These are phyloP conservation scores for Aphaenogaster rudis DNA, from an alignment of 1,140 invertebrate genomes.

Conservation along the genomic window DNA sequence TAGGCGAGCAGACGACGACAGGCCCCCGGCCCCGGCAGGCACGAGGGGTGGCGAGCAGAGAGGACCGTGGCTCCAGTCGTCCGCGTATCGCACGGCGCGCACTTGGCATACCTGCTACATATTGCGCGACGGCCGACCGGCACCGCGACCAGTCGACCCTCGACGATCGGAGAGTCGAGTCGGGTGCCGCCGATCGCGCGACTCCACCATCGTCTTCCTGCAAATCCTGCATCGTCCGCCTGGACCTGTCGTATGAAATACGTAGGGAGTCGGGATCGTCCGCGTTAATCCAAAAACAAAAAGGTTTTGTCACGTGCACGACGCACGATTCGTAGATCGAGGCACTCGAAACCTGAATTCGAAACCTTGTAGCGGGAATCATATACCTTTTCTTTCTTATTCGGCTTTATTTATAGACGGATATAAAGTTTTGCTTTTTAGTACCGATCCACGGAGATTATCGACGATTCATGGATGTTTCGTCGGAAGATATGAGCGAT, in stretches of 20 bases:
- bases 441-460: not conserved
- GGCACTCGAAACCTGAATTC: not conserved
- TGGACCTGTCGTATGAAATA: not conserved
- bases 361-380: not conserved
- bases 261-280: not conserved
- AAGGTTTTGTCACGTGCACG: not conserved
- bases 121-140: conserved; percentile 61
- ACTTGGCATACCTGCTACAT: conserved; percentile 60
- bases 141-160: conserved; percentile 69
- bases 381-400: not conserved
- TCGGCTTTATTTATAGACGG: not conserved
- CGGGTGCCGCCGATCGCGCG: conserved; percentile 48
- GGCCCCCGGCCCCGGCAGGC: not conserved
- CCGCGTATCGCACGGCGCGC: conserved; percentile 37
- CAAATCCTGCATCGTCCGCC: too few species aligned
- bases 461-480: not conserved
- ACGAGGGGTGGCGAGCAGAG: conserved; percentile 64
- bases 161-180: conserved; percentile 69
- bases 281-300: conserved; percentile 8
- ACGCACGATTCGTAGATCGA: not conserved
- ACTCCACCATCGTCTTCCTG: not conserved
- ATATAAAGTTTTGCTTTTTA: not conserved
- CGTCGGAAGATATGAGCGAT: not conserved
- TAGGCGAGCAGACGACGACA: conserved; percentile 66
- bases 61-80: conserved; percentile 68